These are phyloP conservation scores for Coptodon bakossiorum DNA, from an alignment of 2,113 vertebrate genomes.

Conservation along the genomic window DNA sequence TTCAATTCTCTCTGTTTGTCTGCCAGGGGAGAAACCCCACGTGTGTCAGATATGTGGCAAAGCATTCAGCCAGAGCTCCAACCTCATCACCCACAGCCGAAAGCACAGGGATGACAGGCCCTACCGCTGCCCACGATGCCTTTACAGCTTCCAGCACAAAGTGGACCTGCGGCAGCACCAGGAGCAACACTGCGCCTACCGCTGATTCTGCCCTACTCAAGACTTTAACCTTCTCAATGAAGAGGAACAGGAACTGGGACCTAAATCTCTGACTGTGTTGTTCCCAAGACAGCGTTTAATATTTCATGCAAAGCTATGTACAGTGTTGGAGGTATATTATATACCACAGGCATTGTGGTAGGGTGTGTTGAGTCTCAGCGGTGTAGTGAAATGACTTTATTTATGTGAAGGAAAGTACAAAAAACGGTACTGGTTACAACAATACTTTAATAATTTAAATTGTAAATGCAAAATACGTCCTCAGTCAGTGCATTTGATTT, in stretches of 20 bases:
- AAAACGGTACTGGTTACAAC: background rate
- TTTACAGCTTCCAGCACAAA: slow-evolving; percentile 31
- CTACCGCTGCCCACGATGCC: slow-evolving; percentile 50
- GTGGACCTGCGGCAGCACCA: slow-evolving; percentile 48
- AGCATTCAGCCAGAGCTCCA: slow-evolving; percentile 76
- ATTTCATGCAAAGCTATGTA: background rate
- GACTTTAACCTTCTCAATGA: background rate
- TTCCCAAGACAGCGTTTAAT: background rate
- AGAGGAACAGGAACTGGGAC: background rate
- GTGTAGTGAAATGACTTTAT: background rate
- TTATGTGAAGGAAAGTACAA: background rate
- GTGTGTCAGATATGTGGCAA: slow-evolving; percentile 72
- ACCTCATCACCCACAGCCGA: slow-evolving; percentile 74
- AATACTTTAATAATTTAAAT: background rate
- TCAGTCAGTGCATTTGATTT: background rate
- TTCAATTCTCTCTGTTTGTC: background rate
- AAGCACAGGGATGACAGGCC: slow-evolving; percentile 60
- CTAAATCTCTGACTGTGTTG: background rate
- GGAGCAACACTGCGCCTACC: slow-evolving; percentile 27
- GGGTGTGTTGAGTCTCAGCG: background rate
- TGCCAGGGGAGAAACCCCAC: slow-evolving; percentile 71
- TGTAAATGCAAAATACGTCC: background rate
- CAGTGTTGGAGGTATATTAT: background rate
- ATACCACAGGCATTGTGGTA: background rate
- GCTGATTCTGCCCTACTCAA: background rate